A percentile compares a stretch with the other conserved stretches of the same genome.
phyloP scores from a whole-genome alignment of 1,140 invertebrate species.

The Sinonovacula constricta region DNA sequence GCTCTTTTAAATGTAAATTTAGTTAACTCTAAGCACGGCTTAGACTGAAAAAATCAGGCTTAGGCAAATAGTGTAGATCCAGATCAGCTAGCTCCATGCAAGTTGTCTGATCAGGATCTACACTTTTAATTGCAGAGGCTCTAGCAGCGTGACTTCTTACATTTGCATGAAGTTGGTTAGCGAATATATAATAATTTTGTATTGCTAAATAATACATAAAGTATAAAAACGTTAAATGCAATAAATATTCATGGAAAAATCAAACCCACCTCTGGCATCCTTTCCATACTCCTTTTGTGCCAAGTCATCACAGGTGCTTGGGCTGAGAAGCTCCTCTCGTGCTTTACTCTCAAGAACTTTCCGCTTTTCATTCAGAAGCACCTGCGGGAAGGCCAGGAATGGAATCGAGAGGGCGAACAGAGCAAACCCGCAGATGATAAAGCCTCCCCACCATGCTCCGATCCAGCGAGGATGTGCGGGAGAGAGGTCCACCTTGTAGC shows the following conservation, averaged over 20 bases:
- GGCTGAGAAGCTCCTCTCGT: conserved; percentile 62
- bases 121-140: too few species aligned
- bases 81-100: too few species aligned
- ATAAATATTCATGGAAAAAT: background rate
- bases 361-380: conserved; percentile 70
- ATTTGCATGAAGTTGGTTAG: too few species aligned
- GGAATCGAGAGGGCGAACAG: conserved; percentile 78
- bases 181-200: too few species aligned
- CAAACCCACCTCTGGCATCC: conserved; percentile 89
- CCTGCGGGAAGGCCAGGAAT: conserved; percentile 85
- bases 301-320: conserved; percentile 41
- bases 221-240: background rate
- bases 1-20: too few species aligned
- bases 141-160: too few species aligned
- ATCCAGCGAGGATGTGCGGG: conserved; percentile 79
- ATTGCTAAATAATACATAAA: too few species aligned
- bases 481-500: conserved; percentile 67
- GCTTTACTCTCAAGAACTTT: conserved; percentile 68
- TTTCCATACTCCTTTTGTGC: conserved; percentile 88
- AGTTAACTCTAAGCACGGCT: too few species aligned
- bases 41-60: too few species aligned
- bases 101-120: too few species aligned
- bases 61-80: too few species aligned
- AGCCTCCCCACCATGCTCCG: conserved; percentile 81
- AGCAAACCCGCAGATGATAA: conserved; percentile 76